Evolutionary conservation across 1,140 invertebrate genomes (phyloP), one percentile per base, ranked within the genome.

Genomic region (Eueides isabella): DNA sequence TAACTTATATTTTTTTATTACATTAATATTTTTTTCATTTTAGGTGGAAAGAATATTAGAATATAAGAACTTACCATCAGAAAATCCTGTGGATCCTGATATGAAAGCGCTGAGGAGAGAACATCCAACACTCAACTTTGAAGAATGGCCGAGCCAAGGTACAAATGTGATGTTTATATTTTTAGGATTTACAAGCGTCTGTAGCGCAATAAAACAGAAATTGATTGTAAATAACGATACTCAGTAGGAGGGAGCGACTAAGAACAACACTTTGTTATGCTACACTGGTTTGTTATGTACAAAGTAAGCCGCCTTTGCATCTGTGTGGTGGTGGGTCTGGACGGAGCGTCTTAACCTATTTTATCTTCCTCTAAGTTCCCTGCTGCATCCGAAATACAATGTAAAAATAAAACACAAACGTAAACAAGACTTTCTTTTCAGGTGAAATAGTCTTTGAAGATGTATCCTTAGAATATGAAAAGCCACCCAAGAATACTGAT

Each of bases 41-140:
- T 5, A 94, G 93, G 94, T 95, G 7, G 97, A 98, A 82, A 94
- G 97, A 76, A 95, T 97, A 11, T 71, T 96, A 14, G 96, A 97
- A 79, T 98, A 97, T 75, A 94, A 94, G 0, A 94, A 94, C n/a
- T 82, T 97, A 3, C 93, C 94, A 4, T 74, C 95, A 26, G 96
- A 97, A 81, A 82, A 93, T 0, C 93, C 94, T 0, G 77, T 95
- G 4, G 94, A 95, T 19, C 93, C 86, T 29, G 79, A 79, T 80
- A 90, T 63, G 78, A 85, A 81, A 5, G 82, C 83, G 1, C 33
- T 94, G 48, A 84, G 82, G 3, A 78, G 81, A 2, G 87, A 93
- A 28, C 83, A 93, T 74, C 92, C 93, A 0, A 68, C 70, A 0
- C 29, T 92, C 6, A 86, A 93, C 75, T 84, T 93, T 55, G 80